phyloP scores from a whole-genome alignment of 2,113 vertebrate species.

The Cavia aperea region DNA sequence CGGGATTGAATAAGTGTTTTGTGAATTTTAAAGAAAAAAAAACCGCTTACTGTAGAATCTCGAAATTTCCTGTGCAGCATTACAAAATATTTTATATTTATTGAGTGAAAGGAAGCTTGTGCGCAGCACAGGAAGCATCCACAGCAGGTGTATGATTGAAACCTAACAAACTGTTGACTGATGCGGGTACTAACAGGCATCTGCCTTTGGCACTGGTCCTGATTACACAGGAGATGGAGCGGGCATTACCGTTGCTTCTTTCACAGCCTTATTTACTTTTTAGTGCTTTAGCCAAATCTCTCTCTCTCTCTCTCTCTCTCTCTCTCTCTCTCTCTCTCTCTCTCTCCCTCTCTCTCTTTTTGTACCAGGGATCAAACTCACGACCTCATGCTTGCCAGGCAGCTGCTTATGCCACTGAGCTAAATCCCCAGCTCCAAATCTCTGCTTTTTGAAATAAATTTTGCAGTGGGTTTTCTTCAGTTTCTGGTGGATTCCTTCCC shows the following conservation, averaged over 20 bases:
- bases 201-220: slow-evolving; percentile 90
- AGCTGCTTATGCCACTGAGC: no score
- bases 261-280: background rate
- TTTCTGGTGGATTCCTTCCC: background rate
- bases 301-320: no score
- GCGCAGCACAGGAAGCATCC: slow-evolving; percentile 94
- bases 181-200: slow-evolving; percentile 74
- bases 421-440: no score
- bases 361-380: no score
- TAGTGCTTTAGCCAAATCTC: no score
- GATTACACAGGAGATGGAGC: slow-evolving; percentile 91
- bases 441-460: background rate
- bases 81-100: slow-evolving; percentile 78
- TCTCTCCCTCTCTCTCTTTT: no score
- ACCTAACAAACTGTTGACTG: slow-evolving; percentile 79
- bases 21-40: slow-evolving; percentile 67
- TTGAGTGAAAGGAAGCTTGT: slow-evolving; percentile 85
- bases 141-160: slow-evolving; percentile 86
- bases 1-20: slow-evolving; percentile 75
- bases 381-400: no score
- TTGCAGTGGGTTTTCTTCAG: background rate
- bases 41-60: slow-evolving; percentile 73
- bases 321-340: no score
- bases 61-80: slow-evolving; percentile 88
- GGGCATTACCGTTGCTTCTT: slow-evolving; percentile 71